Conservation (phyloP, 2,113 vertebrate genomes). For the Entosphenus tridentatus region DNA sequence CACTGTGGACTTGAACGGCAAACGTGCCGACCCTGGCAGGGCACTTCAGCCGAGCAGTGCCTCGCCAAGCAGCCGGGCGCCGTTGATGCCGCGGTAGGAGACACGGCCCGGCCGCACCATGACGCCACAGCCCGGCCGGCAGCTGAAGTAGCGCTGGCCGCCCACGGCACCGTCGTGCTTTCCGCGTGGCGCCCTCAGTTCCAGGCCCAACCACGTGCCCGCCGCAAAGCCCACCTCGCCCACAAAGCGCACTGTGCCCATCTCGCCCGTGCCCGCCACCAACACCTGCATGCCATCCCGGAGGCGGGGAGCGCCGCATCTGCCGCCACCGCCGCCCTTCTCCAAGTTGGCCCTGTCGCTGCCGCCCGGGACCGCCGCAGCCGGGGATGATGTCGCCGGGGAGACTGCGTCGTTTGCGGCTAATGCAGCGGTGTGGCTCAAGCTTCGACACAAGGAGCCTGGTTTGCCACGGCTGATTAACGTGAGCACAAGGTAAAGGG, state of each 20-base stretch:
- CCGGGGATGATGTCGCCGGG: background rate
- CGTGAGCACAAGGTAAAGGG: too few relatives aligned
- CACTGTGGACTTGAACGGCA: too few relatives aligned
- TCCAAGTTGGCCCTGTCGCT: too few relatives aligned
- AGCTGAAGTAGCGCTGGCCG: slow-evolving; percentile 57
- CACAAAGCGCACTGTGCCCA: slow-evolving; percentile 61
- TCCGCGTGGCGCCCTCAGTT: slow-evolving; percentile 55
- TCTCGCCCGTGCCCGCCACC: slow-evolving; percentile 64
- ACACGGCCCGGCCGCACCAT: slow-evolving; percentile 67
- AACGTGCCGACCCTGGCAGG: too few relatives aligned
- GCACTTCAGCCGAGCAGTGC: too few relatives aligned
- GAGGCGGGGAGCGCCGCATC: slow-evolving; percentile 20
- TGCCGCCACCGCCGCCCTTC: too few relatives aligned
- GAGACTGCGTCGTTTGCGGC: slow-evolving; percentile 10
- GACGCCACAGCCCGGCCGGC: slow-evolving; percentile 44
- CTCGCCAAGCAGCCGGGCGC: slow-evolving; percentile 49
- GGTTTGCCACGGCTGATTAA: slow-evolving; percentile 11
- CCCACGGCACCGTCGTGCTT: slow-evolving; percentile 68
- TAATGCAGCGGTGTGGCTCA: slow-evolving; percentile 24
- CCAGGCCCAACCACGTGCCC: slow-evolving; percentile 69
- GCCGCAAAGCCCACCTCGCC: slow-evolving; percentile 59
- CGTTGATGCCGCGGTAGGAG: slow-evolving; percentile 67
- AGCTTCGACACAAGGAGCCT: slow-evolving; percentile 32
- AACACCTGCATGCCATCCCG: slow-evolving; percentile 68
- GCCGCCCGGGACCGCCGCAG: too few relatives aligned